Conservation (phyloP, 2,113 vertebrate genomes). For the Pipa parva region DNA sequence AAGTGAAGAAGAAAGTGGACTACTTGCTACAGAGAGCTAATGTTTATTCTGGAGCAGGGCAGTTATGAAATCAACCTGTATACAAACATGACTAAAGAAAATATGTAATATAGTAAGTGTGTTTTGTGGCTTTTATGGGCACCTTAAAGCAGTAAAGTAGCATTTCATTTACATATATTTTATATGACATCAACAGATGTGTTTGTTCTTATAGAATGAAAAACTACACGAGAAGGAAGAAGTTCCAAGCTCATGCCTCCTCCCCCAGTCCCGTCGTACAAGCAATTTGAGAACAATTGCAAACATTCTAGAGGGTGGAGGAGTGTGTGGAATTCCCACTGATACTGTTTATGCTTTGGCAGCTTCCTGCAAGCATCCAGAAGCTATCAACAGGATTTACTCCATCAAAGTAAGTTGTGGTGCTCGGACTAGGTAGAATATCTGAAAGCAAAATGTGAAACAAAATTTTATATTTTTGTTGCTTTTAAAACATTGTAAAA, state of each 20-base stretch:
- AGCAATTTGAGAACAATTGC: slow-evolving; percentile 71
- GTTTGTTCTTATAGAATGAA: slow-evolving; percentile 36
- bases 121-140: too few species aligned
- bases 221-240: slow-evolving; percentile 16
- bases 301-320: slow-evolving; percentile 62
- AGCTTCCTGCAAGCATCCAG: slow-evolving; percentile 80
- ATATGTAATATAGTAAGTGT: too few species aligned
- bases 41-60: too few species aligned
- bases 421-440: not conserved
- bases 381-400: slow-evolving; percentile 81
- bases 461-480: too few species aligned
- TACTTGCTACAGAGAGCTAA: too few species aligned
- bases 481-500: too few species aligned
- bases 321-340: slow-evolving; percentile 79
- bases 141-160: too few species aligned
- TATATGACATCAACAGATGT: not conserved
- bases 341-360: slow-evolving; percentile 85
- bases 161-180: not conserved
- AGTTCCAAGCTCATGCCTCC: slow-evolving; percentile 55
- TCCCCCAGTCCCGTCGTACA: slow-evolving; percentile 65
- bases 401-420: slow-evolving; percentile 72
- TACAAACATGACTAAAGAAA: too few species aligned
- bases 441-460: not conserved
- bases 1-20: too few species aligned
- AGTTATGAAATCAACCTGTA: too few species aligned